Evolutionary conservation across 2,888 invertebrate species (phyloP).

Genomic region (Oligia strigilis): DNA sequence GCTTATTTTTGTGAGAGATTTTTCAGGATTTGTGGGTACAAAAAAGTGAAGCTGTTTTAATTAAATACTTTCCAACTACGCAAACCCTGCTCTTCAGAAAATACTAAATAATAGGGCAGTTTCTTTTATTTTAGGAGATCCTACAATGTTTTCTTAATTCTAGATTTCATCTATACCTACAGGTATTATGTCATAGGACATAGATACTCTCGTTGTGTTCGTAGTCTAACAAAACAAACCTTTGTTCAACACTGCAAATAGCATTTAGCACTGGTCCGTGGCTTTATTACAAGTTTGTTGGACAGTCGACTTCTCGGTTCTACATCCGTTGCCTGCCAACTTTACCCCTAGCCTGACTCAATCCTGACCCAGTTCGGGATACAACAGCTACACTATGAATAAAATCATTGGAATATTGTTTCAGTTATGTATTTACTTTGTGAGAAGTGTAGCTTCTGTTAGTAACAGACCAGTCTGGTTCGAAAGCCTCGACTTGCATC

Average conservation of each 20-base stretch:
- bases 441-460: conserved; percentile 14
- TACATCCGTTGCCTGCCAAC: conserved; percentile 71
- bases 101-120: conserved; percentile 24
- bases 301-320: conserved; percentile 65
- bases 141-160: neutral
- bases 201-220: conserved; percentile 29
- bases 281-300: conserved; percentile 72
- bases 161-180: conserved; percentile 13
- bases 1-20: conserved; percentile 31
- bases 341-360: conserved; percentile 68
- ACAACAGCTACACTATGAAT: conserved; percentile 48
- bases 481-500: conserved; percentile 27
- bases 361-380: conserved; percentile 68
- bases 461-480: conserved; percentile 4
- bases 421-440: conserved; percentile 33
- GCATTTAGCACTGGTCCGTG: conserved; percentile 63
- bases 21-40: conserved; percentile 23
- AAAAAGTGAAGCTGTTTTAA: conserved; percentile 24
- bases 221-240: conserved; percentile 56
- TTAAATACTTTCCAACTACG: conserved; percentile 25
- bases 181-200: conserved; percentile 35
- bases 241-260: conserved; percentile 64
- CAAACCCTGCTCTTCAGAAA: conserved; percentile 14
- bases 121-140: neutral
- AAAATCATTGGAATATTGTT: conserved; percentile 61